A percentile compares a stretch with the other conserved stretches of the same genome.
phyloP scores from a whole-genome alignment of 2,113 vertebrate genomes.

The Perognathus longimembris region DNA sequence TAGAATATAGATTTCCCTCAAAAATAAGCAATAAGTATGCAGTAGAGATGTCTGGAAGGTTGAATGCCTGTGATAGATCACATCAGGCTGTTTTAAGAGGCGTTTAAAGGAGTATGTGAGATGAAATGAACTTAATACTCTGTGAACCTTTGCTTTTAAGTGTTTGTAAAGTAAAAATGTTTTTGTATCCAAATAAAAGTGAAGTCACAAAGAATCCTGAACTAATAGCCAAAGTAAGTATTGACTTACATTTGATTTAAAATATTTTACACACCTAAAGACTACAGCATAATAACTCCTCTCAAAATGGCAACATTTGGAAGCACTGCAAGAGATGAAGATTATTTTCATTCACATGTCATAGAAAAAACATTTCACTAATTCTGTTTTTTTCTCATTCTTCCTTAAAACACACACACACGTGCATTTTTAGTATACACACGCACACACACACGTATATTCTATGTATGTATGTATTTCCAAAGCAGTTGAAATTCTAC shows the following conservation, averaged over 20 bases:
- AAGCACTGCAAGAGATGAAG: background rate
- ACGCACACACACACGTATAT: background rate
- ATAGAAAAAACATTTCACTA: background rate
- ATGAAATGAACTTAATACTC: background rate
- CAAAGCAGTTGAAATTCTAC: background rate
- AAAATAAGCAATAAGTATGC: conserved; percentile 61
- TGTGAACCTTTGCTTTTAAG: background rate
- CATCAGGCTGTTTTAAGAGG: background rate
- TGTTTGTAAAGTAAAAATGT: background rate
- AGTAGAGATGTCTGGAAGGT: background rate
- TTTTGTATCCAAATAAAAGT: conserved; percentile 37
- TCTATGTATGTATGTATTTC: background rate
- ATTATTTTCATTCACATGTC: background rate
- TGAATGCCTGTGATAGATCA: background rate
- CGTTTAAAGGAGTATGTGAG: background rate
- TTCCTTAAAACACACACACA: background rate
- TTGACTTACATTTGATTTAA: conserved; percentile 35
- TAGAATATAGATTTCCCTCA: conserved; percentile 14
- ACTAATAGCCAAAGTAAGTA: conserved; percentile 3
- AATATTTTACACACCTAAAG: conserved; percentile 47
- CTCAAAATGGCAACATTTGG: conserved; percentile 11
- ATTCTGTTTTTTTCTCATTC: background rate
- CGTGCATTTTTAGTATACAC: no score
- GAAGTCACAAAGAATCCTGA: conserved; percentile 7
- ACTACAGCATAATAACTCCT: background rate